Conservation (phyloP, 1,140 invertebrate genomes). For the Aphelenchoides fujianensis region DNA sequence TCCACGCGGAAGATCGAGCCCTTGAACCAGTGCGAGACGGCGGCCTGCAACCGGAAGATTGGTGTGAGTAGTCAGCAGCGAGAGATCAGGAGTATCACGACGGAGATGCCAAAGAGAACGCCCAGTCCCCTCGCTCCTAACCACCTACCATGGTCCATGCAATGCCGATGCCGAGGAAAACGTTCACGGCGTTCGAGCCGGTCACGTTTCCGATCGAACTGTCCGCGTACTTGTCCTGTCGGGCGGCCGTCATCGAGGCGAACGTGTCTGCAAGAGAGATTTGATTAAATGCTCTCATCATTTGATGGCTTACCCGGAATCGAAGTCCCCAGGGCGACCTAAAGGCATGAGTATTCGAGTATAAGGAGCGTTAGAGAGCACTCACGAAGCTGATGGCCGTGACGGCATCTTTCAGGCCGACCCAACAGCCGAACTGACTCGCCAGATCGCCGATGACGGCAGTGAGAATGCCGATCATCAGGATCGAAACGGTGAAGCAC, state of each 20-base stretch:
- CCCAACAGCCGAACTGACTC: conserved; percentile 63
- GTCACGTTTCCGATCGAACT: conserved; percentile 97
- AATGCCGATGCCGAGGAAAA: conserved; percentile 71
- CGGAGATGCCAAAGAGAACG: no score
- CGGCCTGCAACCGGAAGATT: no score
- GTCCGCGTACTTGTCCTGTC: conserved; percentile 97
- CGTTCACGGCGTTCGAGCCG: conserved; percentile 97
- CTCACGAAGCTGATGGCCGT: conserved; percentile 67
- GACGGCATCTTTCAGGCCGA: conserved; percentile 61
- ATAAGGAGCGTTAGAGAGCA: no score
- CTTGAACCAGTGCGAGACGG: no score
- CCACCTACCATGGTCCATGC: conserved; percentile 62
- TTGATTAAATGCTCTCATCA: no score
- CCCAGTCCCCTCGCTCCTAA: no score
- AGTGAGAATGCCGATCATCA: conserved; percentile 60
- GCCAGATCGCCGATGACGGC: conserved; percentile 60
- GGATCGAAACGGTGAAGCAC: conserved; percentile 59
- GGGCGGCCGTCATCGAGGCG: no score
- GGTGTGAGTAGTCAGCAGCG: no score
- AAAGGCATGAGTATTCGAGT: no score
- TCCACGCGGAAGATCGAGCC: conserved; percentile 65
- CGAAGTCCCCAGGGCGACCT: conserved; percentile 72
- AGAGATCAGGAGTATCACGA: no score
- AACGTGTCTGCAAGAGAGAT: conserved; percentile 86
- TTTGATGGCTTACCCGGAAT: no score